Conservation (phyloP, 2,797 vertebrate genomes). For the Etheostoma perlongum region DNA sequence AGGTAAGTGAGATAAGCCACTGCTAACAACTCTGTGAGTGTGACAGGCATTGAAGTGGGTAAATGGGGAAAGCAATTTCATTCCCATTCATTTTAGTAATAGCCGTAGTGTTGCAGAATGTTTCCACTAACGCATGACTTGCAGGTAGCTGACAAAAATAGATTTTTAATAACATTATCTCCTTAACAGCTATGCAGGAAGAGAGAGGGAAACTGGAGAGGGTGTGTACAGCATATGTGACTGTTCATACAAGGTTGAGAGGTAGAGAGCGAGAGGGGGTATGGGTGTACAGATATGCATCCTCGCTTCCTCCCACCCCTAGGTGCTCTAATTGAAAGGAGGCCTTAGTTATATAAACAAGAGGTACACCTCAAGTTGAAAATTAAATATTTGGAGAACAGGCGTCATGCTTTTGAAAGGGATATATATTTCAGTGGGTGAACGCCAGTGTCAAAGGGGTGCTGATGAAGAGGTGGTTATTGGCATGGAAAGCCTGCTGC, state of each 20-base stretch:
- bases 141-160: slow-evolving; percentile 69
- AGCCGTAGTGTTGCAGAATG: slow-evolving; percentile 38
- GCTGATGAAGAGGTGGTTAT: slow-evolving; percentile 72
- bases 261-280: slow-evolving; percentile 30
- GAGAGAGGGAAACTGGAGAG: slow-evolving; percentile 10
- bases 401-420: slow-evolving; percentile 55
- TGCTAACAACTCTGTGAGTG: slow-evolving; percentile 38
- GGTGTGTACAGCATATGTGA: slow-evolving; percentile 8
- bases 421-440: slow-evolving; percentile 64
- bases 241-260: slow-evolving; percentile 53
- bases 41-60: slow-evolving; percentile 35
- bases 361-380: slow-evolving; percentile 70
- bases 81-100: slow-evolving; percentile 51
- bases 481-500: slow-evolving; percentile 68
- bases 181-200: slow-evolving; percentile 47
- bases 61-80: slow-evolving; percentile 34
- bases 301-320: slow-evolving; percentile 55
- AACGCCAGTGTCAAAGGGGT: slow-evolving; percentile 58
- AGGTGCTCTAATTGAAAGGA: slow-evolving; percentile 71
- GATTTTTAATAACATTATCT: slow-evolving; percentile 73
- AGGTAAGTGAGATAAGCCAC: slow-evolving; percentile 40
- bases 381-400: slow-evolving; percentile 74
- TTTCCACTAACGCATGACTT: slow-evolving; percentile 59
- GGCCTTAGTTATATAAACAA: slow-evolving; percentile 78
- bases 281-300: slow-evolving; percentile 48